Conservation (phyloP, 2,888 invertebrate species). For the Gasteruption jaculator region DNA sequence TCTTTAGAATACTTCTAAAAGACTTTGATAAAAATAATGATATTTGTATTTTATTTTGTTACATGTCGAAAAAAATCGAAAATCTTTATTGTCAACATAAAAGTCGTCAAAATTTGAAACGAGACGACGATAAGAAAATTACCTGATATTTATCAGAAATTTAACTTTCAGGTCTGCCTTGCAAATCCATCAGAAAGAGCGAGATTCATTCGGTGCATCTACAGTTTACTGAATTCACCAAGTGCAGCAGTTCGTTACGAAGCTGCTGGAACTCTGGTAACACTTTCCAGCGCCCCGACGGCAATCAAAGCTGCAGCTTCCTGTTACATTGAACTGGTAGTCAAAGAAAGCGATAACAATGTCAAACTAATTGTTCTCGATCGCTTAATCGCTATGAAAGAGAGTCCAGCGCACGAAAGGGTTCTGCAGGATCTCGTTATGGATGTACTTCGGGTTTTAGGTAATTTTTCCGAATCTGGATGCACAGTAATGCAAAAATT, state of each 20-base stretch:
- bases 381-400: slow-evolving; percentile 82
- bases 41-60: slow-evolving; percentile 7
- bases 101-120: neutral
- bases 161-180: slow-evolving; percentile 74
- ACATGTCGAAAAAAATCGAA: too few species aligned
- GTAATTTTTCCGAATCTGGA: slow-evolving; percentile 53
- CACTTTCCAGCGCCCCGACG: slow-evolving; percentile 94
- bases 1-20: neutral
- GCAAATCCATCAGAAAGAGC: slow-evolving; percentile 93
- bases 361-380: slow-evolving; percentile 98
- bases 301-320: slow-evolving; percentile 97
- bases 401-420: slow-evolving; percentile 77
- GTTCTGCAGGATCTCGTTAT: slow-evolving; percentile 89
- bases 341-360: slow-evolving; percentile 99
- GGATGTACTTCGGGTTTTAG: slow-evolving; percentile 93
- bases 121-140: neutral
- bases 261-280: slow-evolving; percentile 96
- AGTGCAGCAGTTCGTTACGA: slow-evolving; percentile 98
- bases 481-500: neutral
- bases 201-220: slow-evolving; percentile 97
- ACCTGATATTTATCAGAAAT: neutral
- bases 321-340: slow-evolving; percentile 96
- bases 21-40: slow-evolving; percentile 1
- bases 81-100: too few species aligned
- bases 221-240: slow-evolving; percentile 90